Evolutionary conservation across 1,140 invertebrate genomes (phyloP).

Genomic region (Homalodisca vitripennis): DNA sequence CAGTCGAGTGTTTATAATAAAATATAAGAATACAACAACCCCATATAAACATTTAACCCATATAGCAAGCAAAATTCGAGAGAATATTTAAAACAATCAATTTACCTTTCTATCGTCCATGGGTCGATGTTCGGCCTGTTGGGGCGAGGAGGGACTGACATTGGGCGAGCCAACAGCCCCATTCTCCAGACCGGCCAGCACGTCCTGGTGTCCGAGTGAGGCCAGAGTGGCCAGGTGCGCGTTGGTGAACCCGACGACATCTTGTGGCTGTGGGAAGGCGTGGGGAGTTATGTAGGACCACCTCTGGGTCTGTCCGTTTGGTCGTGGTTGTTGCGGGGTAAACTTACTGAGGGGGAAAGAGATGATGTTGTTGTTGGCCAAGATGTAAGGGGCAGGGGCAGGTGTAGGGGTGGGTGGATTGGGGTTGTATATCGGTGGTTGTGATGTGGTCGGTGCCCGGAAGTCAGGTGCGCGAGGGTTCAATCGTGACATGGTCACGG

Average conservation of each 20-base stretch:
- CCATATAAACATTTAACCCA: too few species aligned
- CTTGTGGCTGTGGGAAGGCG: constrained; percentile 20
- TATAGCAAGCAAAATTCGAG: too few species aligned
- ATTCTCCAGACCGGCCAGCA: constrained; percentile 55
- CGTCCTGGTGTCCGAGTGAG: constrained; percentile 49
- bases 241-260: constrained; percentile 30
- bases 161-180: constrained; percentile 47
- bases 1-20: too few species aligned
- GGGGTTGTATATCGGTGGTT: constrained; percentile 45
- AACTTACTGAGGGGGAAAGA: constrained; percentile 36
- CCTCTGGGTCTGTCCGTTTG: constrained; percentile 41
- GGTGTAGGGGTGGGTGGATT: constrained; percentile 36
- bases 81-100: too few species aligned
- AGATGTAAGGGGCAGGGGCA: constrained; percentile 23
- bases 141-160: constrained; percentile 65
- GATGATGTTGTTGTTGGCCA: constrained; percentile 37
- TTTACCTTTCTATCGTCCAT: too few species aligned
- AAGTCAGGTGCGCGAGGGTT: constrained; percentile 90
- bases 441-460: constrained; percentile 50
- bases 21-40: too few species aligned
- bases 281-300: constrained; percentile 37
- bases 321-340: constrained; percentile 49
- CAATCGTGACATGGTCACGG: constrained; percentile 67
- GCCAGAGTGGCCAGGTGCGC: constrained; percentile 48
- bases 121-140: constrained; percentile 48